Conservation (phyloP, 2,797 vertebrate genomes). For the Cyclura pinguis region DNA sequence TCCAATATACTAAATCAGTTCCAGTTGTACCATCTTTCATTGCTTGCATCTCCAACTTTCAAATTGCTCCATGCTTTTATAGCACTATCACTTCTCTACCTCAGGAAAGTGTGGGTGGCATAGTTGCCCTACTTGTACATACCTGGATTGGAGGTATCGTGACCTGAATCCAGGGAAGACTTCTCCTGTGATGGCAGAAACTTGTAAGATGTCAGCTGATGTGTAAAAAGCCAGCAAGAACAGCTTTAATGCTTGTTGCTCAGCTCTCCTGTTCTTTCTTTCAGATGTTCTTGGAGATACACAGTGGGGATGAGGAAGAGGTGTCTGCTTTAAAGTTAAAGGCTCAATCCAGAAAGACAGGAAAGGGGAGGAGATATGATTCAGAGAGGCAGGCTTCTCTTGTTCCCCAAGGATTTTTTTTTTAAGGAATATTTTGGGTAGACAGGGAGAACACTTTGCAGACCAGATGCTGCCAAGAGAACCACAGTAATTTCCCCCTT, state of each 20-base stretch:
- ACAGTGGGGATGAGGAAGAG: slow-evolving; percentile 50
- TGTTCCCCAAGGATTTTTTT: slow-evolving; percentile 15
- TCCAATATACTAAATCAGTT: too few species aligned
- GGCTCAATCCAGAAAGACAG: neutral
- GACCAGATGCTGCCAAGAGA: neutral
- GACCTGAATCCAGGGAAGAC: slow-evolving; percentile 37
- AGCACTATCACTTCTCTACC: neutral
- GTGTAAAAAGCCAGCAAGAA: slow-evolving; percentile 22
- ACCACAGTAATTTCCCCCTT: neutral
- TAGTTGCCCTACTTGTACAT: slow-evolving; percentile 54
- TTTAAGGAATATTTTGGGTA: too few species aligned
- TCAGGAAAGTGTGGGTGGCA: slow-evolving; percentile 21
- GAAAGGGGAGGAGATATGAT: slow-evolving; percentile 66
- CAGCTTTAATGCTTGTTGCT: slow-evolving; percentile 9
- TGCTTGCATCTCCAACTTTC: neutral
- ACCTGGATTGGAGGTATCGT: slow-evolving; percentile 62
- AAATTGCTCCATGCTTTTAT: neutral
- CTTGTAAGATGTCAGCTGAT: slow-evolving; percentile 34
- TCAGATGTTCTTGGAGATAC: slow-evolving; percentile 57
- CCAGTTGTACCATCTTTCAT: neutral
- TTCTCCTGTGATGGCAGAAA: slow-evolving; percentile 47
- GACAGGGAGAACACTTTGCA: neutral
- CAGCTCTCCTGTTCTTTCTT: slow-evolving; percentile 43
- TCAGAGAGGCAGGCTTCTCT: slow-evolving; percentile 52
- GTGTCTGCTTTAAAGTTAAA: slow-evolving; percentile 38